Evolutionary conservation across 2,888 invertebrate species (phyloP).

Genomic region (Parnassius mnemosyne): DNA sequence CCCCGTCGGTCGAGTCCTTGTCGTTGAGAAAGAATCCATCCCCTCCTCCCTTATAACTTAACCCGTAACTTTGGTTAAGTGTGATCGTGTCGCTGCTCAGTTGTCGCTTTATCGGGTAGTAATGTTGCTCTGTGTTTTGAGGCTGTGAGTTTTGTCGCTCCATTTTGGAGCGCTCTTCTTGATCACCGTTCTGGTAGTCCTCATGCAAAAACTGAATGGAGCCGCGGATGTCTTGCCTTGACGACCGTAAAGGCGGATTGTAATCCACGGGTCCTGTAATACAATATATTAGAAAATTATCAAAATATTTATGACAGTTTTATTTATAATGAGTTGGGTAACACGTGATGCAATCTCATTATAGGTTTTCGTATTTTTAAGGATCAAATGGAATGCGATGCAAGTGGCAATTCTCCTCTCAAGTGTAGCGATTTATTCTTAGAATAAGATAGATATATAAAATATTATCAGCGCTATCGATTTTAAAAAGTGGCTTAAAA

Average conservation of each 20-base stretch:
- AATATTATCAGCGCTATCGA: too few relatives aligned
- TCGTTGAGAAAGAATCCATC: constrained; percentile 73
- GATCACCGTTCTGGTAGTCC: constrained; percentile 67
- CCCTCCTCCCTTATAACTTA: constrained; percentile 59
- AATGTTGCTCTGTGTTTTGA: constrained; percentile 38
- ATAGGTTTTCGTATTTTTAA: too few relatives aligned
- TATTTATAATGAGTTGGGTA: too few relatives aligned
- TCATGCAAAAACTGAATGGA: constrained; percentile 85
- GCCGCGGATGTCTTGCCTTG: constrained; percentile 87
- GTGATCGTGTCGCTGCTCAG: constrained; percentile 81
- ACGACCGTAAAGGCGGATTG: constrained; percentile 86
- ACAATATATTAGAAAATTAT: too few relatives aligned
- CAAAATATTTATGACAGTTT: too few relatives aligned
- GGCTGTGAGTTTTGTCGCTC: constrained; percentile 83
- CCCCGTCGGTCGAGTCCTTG: constrained; percentile 82
- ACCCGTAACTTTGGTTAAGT: constrained; percentile 55
- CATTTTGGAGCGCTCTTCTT: constrained; percentile 60
- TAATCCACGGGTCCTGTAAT: constrained; percentile 79
- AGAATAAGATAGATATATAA: too few relatives aligned
- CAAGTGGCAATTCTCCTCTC: too few relatives aligned
- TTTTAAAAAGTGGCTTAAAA: too few relatives aligned
- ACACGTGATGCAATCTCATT: too few relatives aligned
- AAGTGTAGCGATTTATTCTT: too few relatives aligned
- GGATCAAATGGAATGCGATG: too few relatives aligned
- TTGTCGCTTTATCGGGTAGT: constrained; percentile 72